Base-by-base conservation (phyloP, 1,140 invertebrate genomes). In the Drosophila jambulina region DNA sequence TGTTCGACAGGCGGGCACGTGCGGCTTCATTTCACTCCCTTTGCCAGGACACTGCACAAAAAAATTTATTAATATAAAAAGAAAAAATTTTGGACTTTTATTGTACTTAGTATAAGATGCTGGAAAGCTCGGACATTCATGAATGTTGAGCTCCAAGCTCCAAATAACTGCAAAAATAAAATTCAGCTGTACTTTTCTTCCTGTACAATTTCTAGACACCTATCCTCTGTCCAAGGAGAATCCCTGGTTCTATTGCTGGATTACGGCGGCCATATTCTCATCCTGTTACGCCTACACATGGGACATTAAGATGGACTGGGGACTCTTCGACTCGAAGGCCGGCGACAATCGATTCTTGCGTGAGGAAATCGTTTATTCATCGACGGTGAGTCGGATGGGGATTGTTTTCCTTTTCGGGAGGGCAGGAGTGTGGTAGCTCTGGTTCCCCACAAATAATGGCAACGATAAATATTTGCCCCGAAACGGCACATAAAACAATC, bases 301-400 rank as follows among this genome's bases (percentile, higher is more conserved):
- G 98, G 98, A 99, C 93, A 96, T 99, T 13, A 98, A 97, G 93
- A 98, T 99, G 97, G 98, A 99, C 94, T 99, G 98, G 98, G 98
- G 99, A 7, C 93, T 99, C n/a, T 96, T 99, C 77, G 98, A 98
- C 92, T 95, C 95, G 58, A 96, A 96, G 64, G 95, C 97, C 34
- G 92, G 92, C 54, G 97, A 99, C 93, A 98, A 98, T 93, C 95
- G 93, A 91, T 95, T 96, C 91, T 93, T 97, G 13, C 92, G 96
- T 46, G 96, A 97, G 91, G 96, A 97, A 93, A 96, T 96, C 77
- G 96, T 97, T 32, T 97, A 97, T 91, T 96, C 95, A 51, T 95
- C 95, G 38, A 95, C 94, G 90, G 95, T 95, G 92, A 94, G 72
- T 79, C 23, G 32, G 42, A 46, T 21, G 67, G 56, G 48, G 19